phyloP scores from a whole-genome alignment of 2,888 invertebrate genomes.

The Spodoptera picta region DNA sequence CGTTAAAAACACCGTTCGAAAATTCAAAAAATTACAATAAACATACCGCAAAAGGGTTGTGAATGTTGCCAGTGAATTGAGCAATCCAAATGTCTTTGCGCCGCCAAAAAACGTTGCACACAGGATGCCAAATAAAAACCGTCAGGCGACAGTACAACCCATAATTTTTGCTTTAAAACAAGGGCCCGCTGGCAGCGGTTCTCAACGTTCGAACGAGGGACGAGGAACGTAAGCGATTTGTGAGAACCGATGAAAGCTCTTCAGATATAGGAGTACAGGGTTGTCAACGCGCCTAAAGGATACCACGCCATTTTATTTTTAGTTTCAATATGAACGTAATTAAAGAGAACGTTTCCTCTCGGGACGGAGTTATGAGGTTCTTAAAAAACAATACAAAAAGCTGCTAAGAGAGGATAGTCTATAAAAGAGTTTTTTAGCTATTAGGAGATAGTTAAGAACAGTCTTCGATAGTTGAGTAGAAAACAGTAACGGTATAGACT shows the following conservation, averaged over 20 bases:
- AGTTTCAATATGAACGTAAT: slow-evolving; percentile 55
- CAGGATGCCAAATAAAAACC: slow-evolving; percentile 54
- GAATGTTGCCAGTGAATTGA: slow-evolving; percentile 50
- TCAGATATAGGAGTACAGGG: slow-evolving; percentile 80
- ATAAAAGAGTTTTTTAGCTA: slow-evolving; percentile 23
- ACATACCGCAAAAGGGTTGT: slow-evolving; percentile 47
- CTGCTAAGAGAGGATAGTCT: slow-evolving; percentile 16
- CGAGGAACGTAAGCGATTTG: slow-evolving; percentile 78
- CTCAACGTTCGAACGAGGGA: slow-evolving; percentile 55
- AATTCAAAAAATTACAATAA: slow-evolving; percentile 49
- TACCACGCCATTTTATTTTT: slow-evolving; percentile 58
- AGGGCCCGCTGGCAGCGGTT: slow-evolving; percentile 62
- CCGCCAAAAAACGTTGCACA: slow-evolving; percentile 48
- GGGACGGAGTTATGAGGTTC: slow-evolving; percentile 45
- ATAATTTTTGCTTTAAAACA: slow-evolving; percentile 75
- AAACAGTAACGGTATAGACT: no score
- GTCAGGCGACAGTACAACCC: slow-evolving; percentile 61
- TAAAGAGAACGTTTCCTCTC: slow-evolving; percentile 52
- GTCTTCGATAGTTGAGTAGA: no score
- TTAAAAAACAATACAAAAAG: slow-evolving; percentile 48
- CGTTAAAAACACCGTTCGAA: slow-evolving; percentile 40
- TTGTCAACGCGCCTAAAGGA: slow-evolving; percentile 76
- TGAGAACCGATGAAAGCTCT: slow-evolving; percentile 85
- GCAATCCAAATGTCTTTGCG: slow-evolving; percentile 45
- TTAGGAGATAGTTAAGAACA: slow-evolving; percentile 5